Conservation (phyloP, 2,888 invertebrate genomes). For the Atethmia centrago region DNA sequence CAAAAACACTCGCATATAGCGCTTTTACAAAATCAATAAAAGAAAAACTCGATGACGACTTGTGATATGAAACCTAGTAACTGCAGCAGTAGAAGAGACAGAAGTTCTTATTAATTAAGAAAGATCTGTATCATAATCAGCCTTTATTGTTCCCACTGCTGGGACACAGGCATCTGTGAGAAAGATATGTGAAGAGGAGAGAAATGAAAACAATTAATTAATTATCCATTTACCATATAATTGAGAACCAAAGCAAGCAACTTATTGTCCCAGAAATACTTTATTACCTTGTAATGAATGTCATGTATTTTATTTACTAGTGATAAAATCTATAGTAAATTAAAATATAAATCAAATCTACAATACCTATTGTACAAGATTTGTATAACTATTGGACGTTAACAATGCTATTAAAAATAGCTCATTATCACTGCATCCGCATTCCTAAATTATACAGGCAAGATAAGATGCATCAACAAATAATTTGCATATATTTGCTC, state of each 20-base stretch:
- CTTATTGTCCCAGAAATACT: slow-evolving; percentile 78
- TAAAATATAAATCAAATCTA: slow-evolving; percentile 72
- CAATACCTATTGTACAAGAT: slow-evolving; percentile 78
- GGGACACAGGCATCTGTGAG: too few relatives aligned
- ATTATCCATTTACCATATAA: slow-evolving; percentile 78
- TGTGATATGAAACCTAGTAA: too few relatives aligned
- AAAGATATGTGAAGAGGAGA: not conserved
- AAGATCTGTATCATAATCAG: too few relatives aligned
- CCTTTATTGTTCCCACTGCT: too few relatives aligned
- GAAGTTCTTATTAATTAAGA: too few relatives aligned
- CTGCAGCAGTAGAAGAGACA: too few relatives aligned
- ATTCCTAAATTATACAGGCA: slow-evolving; percentile 67
- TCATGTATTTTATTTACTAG: slow-evolving; percentile 74
- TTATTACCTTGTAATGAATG: slow-evolving; percentile 72
- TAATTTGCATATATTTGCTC: slow-evolving; percentile 58
- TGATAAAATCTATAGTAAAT: slow-evolving; percentile 68
- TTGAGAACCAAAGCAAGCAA: slow-evolving; percentile 83
- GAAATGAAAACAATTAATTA: slow-evolving; percentile 42
- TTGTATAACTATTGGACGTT: slow-evolving; percentile 77
- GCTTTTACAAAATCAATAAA: too few relatives aligned
- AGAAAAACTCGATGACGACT: too few relatives aligned
- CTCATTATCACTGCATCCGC: slow-evolving; percentile 64
- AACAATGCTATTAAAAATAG: slow-evolving; percentile 65
- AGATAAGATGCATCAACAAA: slow-evolving; percentile 73
- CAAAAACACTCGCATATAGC: too few relatives aligned